phyloP scores from a whole-genome alignment of 2,797 vertebrate species.

The Falco biarmicus region DNA sequence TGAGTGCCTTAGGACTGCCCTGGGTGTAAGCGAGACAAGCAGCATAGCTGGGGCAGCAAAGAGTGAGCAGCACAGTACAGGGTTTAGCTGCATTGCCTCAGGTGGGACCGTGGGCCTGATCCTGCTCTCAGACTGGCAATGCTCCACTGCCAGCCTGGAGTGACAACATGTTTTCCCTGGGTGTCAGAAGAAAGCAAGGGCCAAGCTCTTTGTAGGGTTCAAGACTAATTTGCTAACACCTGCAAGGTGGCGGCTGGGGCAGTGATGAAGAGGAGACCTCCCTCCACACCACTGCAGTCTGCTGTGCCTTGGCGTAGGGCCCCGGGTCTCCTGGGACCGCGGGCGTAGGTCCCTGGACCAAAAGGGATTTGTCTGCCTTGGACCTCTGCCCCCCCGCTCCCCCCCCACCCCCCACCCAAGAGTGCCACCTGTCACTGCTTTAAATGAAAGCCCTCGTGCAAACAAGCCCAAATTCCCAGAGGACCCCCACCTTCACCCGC shows the following conservation, averaged over 20 bases:
- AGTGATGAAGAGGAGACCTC: not conserved
- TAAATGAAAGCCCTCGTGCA: not conserved
- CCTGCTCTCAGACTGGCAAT: not conserved
- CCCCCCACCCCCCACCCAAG: not conserved
- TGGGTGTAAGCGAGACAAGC: not conserved
- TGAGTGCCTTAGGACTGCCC: not conserved
- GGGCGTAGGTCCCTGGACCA: not conserved
- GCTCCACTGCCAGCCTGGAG: not conserved
- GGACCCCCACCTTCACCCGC: conserved; percentile 19
- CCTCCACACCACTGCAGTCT: fast-evolving
- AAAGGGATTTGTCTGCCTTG: not conserved
- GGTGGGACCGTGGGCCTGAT: fast-evolving
- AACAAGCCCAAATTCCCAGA: not conserved
- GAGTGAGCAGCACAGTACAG: not conserved
- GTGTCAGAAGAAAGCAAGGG: not conserved
- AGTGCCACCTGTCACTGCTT: not conserved
- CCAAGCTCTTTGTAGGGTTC: not conserved
- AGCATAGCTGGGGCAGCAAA: not conserved
- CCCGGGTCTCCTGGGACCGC: fast-evolving
- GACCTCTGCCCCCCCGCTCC: not conserved
- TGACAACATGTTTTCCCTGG: too few relatives aligned
- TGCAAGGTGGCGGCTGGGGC: not conserved
- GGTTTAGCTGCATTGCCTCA: not conserved
- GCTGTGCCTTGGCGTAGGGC: fast-evolving
- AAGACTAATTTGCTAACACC: not conserved